Evolutionary conservation across 1,140 invertebrate genomes (phyloP), one percentile per base, ranked within the genome.

Genomic region (Pseudomyrmex cubaensis): DNA sequence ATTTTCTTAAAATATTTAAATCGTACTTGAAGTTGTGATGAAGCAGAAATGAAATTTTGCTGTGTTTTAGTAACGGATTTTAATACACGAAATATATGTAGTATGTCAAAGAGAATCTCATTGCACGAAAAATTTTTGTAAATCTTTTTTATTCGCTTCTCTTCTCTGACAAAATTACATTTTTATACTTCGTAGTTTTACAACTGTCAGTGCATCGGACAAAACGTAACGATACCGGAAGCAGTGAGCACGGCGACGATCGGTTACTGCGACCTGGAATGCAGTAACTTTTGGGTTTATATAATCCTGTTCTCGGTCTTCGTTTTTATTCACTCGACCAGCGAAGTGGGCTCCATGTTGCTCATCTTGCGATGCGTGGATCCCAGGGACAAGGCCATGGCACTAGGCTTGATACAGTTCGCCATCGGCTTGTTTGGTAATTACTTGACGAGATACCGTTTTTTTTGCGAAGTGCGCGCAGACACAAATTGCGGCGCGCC

Each of bases 361-460:
- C 95, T 98, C 17, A 98, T 98, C 82, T 96, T 99, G 88, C 96
- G 98, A 69, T 99, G 98, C 91, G 98, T 98, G 20, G 97, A 98
- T 94, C 97, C 98, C 25, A 96, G 96, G 94, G 98, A 99, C 93
- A 98, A 98, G 93, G 98, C 98, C 52, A 98, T 98, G 98, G 98
- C 98, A 69, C 95, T 99, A 90, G 98, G 98, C 15, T 96, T 99
- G 80, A 98, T 99, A 93, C 97, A 98, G 91, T 98, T 98, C 94
- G 98, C 98, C 67, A 98, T 98, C 87, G 98, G 98, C 56, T 95
- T 98, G 84, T 98, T 98, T 93, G 98, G 98, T 96, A 93, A 95
- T 94, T 94, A 76, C 64, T 67, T 77, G 10, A 44, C 46, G 9
- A 22, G 1, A 48, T 3, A 70, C 5, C 5, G 35, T 59, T 12